Conservation (phyloP, 2,113 vertebrate species). For the Cinclus mexicanus region DNA sequence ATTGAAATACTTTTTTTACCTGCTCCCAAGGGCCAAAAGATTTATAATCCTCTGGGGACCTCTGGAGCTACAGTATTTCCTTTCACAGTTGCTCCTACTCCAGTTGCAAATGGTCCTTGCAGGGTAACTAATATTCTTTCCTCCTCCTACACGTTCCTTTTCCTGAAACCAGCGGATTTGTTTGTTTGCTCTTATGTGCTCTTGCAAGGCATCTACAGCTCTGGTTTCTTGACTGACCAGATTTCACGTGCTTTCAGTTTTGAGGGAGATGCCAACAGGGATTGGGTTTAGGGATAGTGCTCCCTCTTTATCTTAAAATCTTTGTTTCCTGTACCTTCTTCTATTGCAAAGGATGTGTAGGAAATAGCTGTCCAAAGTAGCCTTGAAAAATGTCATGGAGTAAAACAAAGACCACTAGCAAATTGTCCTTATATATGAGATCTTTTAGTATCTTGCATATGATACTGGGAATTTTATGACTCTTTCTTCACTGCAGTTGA, state of each 20-base stretch:
- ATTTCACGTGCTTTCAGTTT: background rate
- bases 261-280: background rate
- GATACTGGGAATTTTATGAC: background rate
- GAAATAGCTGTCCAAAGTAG: background rate
- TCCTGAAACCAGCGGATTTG: slow-evolving; percentile 34
- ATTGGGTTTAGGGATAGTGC: background rate
- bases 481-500: background rate
- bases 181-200: background rate
- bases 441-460: background rate
- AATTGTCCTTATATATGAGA: background rate
- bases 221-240: background rate
- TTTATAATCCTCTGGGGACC: slow-evolving; percentile 18
- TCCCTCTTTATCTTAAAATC: slow-evolving; percentile 23
- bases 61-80: slow-evolving; percentile 30
- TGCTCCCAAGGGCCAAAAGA: slow-evolving; percentile 16
- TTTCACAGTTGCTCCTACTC: slow-evolving; percentile 30
- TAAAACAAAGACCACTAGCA: background rate
- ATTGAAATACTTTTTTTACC: background rate
- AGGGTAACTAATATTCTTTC: slow-evolving; percentile 18
- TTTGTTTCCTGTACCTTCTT: background rate
- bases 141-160: slow-evolving; percentile 47
- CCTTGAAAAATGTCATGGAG: background rate
- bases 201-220: background rate
- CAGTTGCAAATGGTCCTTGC: background rate
- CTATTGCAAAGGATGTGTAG: background rate